Base-by-base conservation (phyloP, 2,113 vertebrate species). In the Clarias magur region DNA sequence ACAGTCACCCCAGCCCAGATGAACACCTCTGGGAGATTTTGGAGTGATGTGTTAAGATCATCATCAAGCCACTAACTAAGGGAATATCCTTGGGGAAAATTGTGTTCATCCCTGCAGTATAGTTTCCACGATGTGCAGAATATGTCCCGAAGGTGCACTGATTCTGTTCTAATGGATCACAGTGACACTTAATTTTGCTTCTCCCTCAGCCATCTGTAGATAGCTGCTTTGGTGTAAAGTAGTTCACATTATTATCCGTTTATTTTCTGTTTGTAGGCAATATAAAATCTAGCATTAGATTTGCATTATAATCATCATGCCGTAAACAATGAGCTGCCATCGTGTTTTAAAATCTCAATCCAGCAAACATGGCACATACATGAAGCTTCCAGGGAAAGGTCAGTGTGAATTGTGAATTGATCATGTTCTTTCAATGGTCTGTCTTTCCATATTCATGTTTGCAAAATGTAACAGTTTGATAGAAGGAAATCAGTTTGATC, bases 401-500 rank as follows among this genome's bases (percentile, higher is more conserved):
- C 86, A 86, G 59, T 81, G 34, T 62, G 53, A 56, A n/a, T 27
- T 27, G 59, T 85, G 59, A 87, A 87, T 88, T 30, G 72, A 88
- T 90, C 38, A 83, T 83, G 87, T 72, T 65, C 15, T 82, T 72
- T 56, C 53, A 87, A 68, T 85, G 62, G 63, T 87, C 86, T 78
- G 68, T 85, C 84, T 60, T 85, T 25, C 76, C 78, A 70, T 70
- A 30, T 87, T 78, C 87, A 82, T 75, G 34, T 70, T 85, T 82
- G 63, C 53, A 85, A 87, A 88, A 80, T 38, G 73, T 34, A n/a
- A 89, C 54, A 87, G 86, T 83, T 80, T 63, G 60, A 89, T 56
- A 34, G 76, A 60, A 85, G 53, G 70, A 79, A 89, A 89, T 89
- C 86, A 85, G 60, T 88, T 87, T 82, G 59, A 72, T 85, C 83